Conservation (phyloP, 2,797 vertebrate genomes). For the Chaunax sp. region DNA sequence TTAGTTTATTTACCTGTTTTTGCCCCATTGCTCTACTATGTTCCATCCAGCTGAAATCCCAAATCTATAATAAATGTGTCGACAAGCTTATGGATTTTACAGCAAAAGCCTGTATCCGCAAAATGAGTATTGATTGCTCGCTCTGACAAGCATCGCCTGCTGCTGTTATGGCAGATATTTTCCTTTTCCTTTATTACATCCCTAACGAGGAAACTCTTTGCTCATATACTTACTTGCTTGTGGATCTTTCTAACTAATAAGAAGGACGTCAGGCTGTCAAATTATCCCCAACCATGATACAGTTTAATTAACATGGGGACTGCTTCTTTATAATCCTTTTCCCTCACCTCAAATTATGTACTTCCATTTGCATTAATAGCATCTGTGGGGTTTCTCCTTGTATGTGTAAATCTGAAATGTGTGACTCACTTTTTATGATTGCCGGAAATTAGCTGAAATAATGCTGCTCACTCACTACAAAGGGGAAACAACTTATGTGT, state of each 20-base stretch:
- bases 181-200: conserved; percentile 37
- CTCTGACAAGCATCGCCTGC: conserved; percentile 35
- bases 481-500: neutral
- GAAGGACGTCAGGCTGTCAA: conserved; percentile 32
- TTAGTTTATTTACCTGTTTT: conserved; percentile 9
- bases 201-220: conserved; percentile 9
- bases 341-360: conserved; percentile 23
- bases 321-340: conserved; percentile 36
- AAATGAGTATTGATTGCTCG: conserved; percentile 49
- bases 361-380: conserved; percentile 42
- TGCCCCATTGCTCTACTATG: neutral
- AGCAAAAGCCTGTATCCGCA: conserved; percentile 52
- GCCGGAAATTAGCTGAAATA: conserved; percentile 16
- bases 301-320: conserved; percentile 47
- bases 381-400: conserved; percentile 29
- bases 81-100: conserved; percentile 55
- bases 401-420: conserved; percentile 42
- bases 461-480: neutral
- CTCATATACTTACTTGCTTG: neutral
- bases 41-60: conserved; percentile 24
- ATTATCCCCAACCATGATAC: conserved; percentile 38
- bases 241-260: conserved; percentile 39
- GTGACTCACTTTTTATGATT: conserved; percentile 24
- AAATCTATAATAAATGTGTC: conserved; percentile 47
- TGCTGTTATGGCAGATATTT: conserved; percentile 37